These are phyloP conservation scores for Lordiphosa clarofinis DNA, from an alignment of 1,140 invertebrate species.

Conservation along the genomic window DNA sequence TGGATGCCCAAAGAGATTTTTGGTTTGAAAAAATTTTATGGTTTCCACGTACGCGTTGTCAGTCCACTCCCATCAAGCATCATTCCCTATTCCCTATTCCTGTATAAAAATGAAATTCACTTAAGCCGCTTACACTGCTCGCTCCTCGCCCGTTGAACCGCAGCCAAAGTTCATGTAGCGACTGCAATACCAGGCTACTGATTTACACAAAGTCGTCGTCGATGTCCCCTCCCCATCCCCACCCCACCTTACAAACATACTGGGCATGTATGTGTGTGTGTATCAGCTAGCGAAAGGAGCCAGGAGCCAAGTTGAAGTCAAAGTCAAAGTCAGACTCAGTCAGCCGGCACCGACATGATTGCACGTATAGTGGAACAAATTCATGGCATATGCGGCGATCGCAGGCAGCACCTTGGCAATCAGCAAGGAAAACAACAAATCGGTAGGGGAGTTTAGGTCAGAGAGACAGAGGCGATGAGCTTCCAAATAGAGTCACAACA, in stretches of 20 bases:
- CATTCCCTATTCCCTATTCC: conserved; percentile 12
- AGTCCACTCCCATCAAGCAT: conserved; percentile 19
- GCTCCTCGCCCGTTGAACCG: conserved; percentile 26
- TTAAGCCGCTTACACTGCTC: conserved; percentile 42
- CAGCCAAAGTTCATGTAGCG: conserved; percentile 44
- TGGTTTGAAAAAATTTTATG: conserved; percentile 15
- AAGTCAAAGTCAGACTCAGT: conserved; percentile 19
- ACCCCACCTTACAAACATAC: conserved; percentile 15
- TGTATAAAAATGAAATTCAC: conserved; percentile 28
- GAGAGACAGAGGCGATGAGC: conserved; percentile 18
- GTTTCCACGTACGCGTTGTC: conserved; percentile 28
- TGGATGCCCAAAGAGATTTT: not conserved
- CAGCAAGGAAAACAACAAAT: conserved; percentile 48
- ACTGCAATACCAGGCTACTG: conserved; percentile 56
- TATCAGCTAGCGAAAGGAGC: conserved; percentile 6
- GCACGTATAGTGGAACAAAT: conserved; percentile 74
- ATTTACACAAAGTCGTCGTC: conserved; percentile 39
- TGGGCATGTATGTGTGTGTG: not conserved
- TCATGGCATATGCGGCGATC: conserved; percentile 69
- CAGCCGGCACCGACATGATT: conserved; percentile 54
- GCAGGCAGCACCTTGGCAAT: conserved; percentile 63
- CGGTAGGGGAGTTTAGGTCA: conserved; percentile 3
- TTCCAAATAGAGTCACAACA: no score
- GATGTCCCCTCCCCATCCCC: not conserved
- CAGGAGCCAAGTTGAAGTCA: conserved; percentile 19